A percentile compares a stretch with the other conserved stretches of the same genome.
These are phyloP conservation scores for Atopsyche davidsoni DNA, from an alignment of 1,140 invertebrate genomes.

Conservation along the genomic window DNA sequence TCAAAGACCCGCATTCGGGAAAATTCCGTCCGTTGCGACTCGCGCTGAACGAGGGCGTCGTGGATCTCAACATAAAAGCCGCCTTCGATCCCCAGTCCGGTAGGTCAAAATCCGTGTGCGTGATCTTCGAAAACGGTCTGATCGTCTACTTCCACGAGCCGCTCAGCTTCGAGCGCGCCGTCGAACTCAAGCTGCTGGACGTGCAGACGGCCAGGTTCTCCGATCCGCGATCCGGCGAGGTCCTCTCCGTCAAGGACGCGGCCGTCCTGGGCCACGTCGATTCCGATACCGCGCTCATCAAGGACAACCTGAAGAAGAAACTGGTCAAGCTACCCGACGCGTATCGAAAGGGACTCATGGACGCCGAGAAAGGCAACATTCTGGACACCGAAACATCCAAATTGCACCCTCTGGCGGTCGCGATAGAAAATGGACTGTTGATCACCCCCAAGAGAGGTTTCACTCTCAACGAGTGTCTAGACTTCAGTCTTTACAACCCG, in stretches of 20 bases:
- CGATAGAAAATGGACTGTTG: constrained; percentile 71
- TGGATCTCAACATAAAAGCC: constrained; percentile 60
- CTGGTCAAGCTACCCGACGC: constrained; percentile 80
- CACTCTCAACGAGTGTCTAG: constrained; percentile 73
- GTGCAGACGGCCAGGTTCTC: constrained; percentile 66
- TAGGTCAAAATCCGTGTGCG: constrained; percentile 58
- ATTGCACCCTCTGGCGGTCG: constrained; percentile 63
- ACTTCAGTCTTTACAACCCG: constrained; percentile 77
- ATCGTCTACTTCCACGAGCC: constrained; percentile 67
- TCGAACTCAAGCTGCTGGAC: constrained; percentile 67
- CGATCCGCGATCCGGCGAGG: constrained; percentile 63
- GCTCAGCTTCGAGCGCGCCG: constrained; percentile 67
- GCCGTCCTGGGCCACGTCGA: constrained; percentile 76
- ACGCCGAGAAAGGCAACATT: constrained; percentile 78
- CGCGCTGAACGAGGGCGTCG: constrained; percentile 63
- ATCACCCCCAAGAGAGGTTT: constrained; percentile 70
- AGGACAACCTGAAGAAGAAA: constrained; percentile 76
- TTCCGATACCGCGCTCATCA: constrained; percentile 79
- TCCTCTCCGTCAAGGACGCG: constrained; percentile 78
- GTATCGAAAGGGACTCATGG: constrained; percentile 78
- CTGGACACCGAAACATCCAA: constrained; percentile 76
- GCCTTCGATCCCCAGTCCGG: constrained; percentile 61
- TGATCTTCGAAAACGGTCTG: constrained; percentile 67
- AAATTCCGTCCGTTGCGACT: constrained; percentile 64
- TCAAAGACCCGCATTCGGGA: constrained; percentile 71